phyloP scores from a whole-genome alignment of 2,113 vertebrate genomes.

The Paedocypris sp. region DNA sequence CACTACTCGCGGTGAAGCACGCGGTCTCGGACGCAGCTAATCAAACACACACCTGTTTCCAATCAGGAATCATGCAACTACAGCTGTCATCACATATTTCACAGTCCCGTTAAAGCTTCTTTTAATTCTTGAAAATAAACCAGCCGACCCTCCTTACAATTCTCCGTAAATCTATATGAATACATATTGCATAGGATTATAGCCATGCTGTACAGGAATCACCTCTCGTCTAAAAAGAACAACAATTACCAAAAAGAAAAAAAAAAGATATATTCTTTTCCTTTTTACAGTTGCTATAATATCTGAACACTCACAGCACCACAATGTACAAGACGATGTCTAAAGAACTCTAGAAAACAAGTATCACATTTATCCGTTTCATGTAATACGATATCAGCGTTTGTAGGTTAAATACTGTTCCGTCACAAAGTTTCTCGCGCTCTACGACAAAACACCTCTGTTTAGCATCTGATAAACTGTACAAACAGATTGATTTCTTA shows the following conservation, averaged over 20 bases:
- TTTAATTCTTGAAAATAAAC: slow-evolving; percentile 61
- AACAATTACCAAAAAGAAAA: slow-evolving; percentile 60
- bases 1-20: too few relatives aligned
- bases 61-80: slow-evolving; percentile 87
- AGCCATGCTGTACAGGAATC: slow-evolving; percentile 82
- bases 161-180: slow-evolving; percentile 78
- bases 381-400: slow-evolving; percentile 60
- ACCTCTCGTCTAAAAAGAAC: slow-evolving; percentile 55
- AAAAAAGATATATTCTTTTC: slow-evolving; percentile 51
- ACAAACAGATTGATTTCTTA: slow-evolving; percentile 55
- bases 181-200: slow-evolving; percentile 96
- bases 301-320: slow-evolving; percentile 87
- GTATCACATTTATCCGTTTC: slow-evolving; percentile 53
- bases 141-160: slow-evolving; percentile 66
- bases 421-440: slow-evolving; percentile 54
- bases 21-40: too few relatives aligned
- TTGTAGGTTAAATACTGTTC: slow-evolving; percentile 62
- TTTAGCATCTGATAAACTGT: slow-evolving; percentile 60
- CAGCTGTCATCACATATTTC: slow-evolving; percentile 68
- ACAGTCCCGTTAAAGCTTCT: slow-evolving; percentile 73
- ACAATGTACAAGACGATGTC: slow-evolving; percentile 82
- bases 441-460: slow-evolving; percentile 54
- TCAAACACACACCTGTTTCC: slow-evolving; percentile 77
- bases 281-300: slow-evolving; percentile 63
- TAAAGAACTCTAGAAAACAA: slow-evolving; percentile 72